Conservation (phyloP, 30 jellyfish, hydroid and myxozoan genomes). For the Cassiopea xamachana region DNA sequence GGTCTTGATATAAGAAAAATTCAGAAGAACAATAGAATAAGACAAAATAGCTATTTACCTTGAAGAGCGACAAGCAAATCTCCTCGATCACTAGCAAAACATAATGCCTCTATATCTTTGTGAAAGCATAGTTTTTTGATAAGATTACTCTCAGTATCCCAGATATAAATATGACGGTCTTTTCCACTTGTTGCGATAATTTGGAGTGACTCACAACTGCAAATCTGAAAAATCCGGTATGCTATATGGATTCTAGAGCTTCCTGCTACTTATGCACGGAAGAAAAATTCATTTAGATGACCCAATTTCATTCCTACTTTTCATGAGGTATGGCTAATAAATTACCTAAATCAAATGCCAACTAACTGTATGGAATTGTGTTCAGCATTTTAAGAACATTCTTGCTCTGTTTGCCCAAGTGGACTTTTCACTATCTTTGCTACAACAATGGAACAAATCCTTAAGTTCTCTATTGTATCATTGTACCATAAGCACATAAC, state of each 20-base stretch:
- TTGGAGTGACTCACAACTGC: slow-evolving; percentile 68
- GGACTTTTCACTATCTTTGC: no score
- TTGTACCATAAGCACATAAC: no score
- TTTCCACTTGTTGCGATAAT: slow-evolving; percentile 81
- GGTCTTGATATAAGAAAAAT: not conserved
- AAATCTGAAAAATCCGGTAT: slow-evolving; percentile 30
- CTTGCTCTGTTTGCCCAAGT: no score
- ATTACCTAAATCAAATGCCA: no score
- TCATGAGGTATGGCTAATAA: no score
- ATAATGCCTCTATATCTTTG: slow-evolving; percentile 55
- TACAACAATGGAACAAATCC: no score
- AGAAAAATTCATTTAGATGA: no score
- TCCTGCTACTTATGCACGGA: no score
- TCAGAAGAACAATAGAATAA: not conserved
- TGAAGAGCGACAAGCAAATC: slow-evolving; percentile 83
- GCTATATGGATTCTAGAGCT: not conserved
- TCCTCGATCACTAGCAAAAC: slow-evolving; percentile 89
- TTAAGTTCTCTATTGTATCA: no score
- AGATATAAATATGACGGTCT: slow-evolving; percentile 73
- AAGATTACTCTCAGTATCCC: slow-evolving; percentile 68
- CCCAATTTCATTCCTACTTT: no score
- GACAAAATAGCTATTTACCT: not conserved
- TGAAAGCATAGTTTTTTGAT: slow-evolving; percentile 78
- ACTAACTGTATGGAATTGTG: no score
- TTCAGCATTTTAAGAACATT: no score